Base-by-base conservation (phyloP, 2,113 vertebrate species). In the Burhinus bistriatus region DNA sequence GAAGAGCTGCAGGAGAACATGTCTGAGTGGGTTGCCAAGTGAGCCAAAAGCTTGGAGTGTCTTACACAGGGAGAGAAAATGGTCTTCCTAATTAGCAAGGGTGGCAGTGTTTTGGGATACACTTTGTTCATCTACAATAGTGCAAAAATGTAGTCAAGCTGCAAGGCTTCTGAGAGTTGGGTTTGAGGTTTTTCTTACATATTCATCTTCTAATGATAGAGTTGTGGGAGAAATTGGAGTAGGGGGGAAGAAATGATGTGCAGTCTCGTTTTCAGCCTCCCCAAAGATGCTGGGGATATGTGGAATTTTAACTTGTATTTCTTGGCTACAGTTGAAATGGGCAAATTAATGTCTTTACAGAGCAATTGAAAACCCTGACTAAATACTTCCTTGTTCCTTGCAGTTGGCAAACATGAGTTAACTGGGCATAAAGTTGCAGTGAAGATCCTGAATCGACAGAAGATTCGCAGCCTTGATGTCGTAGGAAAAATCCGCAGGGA, bases 361-460 rank as follows among this genome's bases (percentile, higher is more conserved):
- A 57, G 15, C 40, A 66, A 5, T 13, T 87, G 54, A 83, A 66
- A 81, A 76, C 11, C 3, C 11, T 82, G n/a, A 47, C 49, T 87
- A 75, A 97, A 32, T 77, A 57, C 27, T 90, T 73, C 16, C 42
- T 92, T 95, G 8, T 89, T 89, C 81, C 44, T 91, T 87, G 8
- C 97, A 99, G 99, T 99, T 93, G 99, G 99, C 65, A 99, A 99
- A 83, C 99, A 99, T 97, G 99, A 99, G 87, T 95, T 99, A 97
- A 99, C 99, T 45, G 99, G 99, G 42, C 99, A 99, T 97, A 99
- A 99, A 98, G 99, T 99, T 69, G 99, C 99, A 0, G 99, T 99
- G 97, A 99, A 99, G 98, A 99, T 99, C 89, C 97, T 99, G 70
- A 99, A 99, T 97, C 97, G 99, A 68, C 99, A 99, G 98, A 99